Evolutionary conservation across 2,888 invertebrate species (phyloP), one percentile per base, ranked within the genome.

Genomic region (Gymnocheta viridis): DNA sequence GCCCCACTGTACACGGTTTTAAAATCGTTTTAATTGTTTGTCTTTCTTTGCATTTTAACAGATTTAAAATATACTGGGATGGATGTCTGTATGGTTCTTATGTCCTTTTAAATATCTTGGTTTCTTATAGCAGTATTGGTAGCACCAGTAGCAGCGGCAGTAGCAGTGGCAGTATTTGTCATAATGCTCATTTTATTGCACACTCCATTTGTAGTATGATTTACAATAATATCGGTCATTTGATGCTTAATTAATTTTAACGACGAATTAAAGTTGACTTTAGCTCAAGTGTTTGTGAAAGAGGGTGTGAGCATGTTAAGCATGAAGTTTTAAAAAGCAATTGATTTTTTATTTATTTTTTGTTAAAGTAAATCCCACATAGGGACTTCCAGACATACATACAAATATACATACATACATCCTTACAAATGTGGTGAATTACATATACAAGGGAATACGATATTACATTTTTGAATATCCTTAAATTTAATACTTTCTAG

Each of bases 241-340:
- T 89, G 90, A 89, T 88, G 89, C 90, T 88, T 90, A 90, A 89
- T 90, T 89, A 89, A 89, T 89, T 89, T 88, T 90, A 90, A 89
- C 88, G 89, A 89, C 87, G 87, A 87, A 86, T 88, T 87, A 88
- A 86, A 87, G 85, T 86, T 83, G 80, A 76, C 76, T 82, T 70
- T 19, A 76, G 64, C 62, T 78, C 41, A 67, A 67, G 76, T 54
- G 38, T 7, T 38, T 41, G 60, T 22, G 22, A 38, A 24, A 24
- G 27, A 27, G n/a, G 41, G n/a, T 44, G 17, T 27, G 24, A 14
- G 24, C 5, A 2, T 24, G 19, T 84, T 74, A 67, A 41, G 19
- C 12, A 58, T 72, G 51, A 66, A 44, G 19, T 56, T 29, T 41
- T 14, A 6, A 72, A 32, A 62, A 64, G 6, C 14, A 38, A 14